phyloP scores from a whole-genome alignment of 1,140 invertebrate genomes.

The Ridgeia piscesae region DNA sequence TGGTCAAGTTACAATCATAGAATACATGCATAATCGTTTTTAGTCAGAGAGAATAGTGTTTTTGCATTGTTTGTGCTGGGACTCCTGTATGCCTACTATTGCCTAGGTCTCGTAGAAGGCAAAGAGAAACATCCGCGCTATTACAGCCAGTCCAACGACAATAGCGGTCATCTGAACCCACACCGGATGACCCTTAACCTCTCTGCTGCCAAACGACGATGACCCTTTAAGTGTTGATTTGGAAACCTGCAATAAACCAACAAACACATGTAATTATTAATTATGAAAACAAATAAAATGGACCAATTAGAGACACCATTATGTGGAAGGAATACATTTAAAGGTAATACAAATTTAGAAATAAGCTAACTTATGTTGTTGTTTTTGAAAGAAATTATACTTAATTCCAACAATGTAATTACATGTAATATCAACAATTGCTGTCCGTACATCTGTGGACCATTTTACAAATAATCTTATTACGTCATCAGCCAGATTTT shows the following conservation, averaged over 20 bases:
- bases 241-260: slow-evolving; percentile 6
- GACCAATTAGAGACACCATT: too few species aligned
- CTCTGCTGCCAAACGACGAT: not conserved
- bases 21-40: too few species aligned
- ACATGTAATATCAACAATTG: not conserved
- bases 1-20: not conserved
- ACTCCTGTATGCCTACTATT: too few species aligned
- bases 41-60: not conserved
- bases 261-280: not conserved
- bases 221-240: not conserved
- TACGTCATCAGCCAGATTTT: too few species aligned
- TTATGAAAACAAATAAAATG: not conserved
- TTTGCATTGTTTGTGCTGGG: not conserved
- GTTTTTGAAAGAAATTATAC: too few species aligned
- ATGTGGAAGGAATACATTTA: too few species aligned
- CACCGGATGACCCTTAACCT: slow-evolving; percentile 7
- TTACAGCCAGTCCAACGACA: not conserved
- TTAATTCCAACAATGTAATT: too few species aligned
- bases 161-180: slow-evolving; percentile 5
- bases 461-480: too few species aligned
- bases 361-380: too few species aligned
- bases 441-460: not conserved
- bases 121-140: not conserved
- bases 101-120: not conserved
- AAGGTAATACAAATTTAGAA: too few species aligned